phyloP scores from a whole-genome alignment of 2,888 invertebrate genomes.

The Eurois occulta region DNA sequence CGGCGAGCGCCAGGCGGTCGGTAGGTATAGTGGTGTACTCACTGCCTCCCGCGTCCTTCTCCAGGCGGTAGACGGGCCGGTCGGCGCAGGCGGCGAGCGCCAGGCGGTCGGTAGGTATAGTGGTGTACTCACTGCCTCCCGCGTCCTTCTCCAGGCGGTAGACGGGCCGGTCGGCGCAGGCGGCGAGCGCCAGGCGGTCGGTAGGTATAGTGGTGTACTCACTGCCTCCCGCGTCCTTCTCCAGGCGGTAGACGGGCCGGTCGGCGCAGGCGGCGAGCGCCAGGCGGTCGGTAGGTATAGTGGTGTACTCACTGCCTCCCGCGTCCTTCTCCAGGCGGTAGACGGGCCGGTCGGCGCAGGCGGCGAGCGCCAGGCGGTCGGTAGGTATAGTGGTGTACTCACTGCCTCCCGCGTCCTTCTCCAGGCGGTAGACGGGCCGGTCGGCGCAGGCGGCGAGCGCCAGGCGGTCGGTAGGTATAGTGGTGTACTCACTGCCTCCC shows the following conservation, averaged over 20 bases:
- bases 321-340: conserved; percentile 91
- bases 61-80: conserved; percentile 93
- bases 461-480: conserved; percentile 71
- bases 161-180: conserved; percentile 86
- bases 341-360: conserved; percentile 86
- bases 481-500: no score
- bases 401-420: conserved; percentile 66
- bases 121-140: no score
- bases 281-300: conserved; percentile 71
- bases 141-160: conserved; percentile 91
- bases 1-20: conserved; percentile 91
- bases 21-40: background rate
- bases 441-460: conserved; percentile 90
- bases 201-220: background rate
- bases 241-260: conserved; percentile 93
- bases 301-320: no score
- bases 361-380: conserved; percentile 91
- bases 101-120: conserved; percentile 71
- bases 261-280: conserved; percentile 90
- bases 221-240: conserved; percentile 66
- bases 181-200: conserved; percentile 91
- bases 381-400: background rate
- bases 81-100: conserved; percentile 90
- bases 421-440: conserved; percentile 93
- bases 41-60: conserved; percentile 66